Evolutionary conservation across 37 sponge, comb jelly and placozoan species (phyloP).

Genomic region (Diacarnus erythraeanus): DNA sequence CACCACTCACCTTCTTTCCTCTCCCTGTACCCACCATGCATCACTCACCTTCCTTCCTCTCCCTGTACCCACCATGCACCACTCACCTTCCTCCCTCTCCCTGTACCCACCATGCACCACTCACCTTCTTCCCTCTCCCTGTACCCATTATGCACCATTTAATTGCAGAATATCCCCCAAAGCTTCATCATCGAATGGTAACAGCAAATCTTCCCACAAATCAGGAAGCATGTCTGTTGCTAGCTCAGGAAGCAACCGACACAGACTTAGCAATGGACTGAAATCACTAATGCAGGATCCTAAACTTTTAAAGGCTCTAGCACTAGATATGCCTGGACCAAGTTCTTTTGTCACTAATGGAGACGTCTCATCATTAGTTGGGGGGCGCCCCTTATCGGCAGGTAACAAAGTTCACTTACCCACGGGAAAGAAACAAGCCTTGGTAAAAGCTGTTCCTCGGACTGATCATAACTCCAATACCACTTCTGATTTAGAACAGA

Average conservation of each 20-base stretch:
- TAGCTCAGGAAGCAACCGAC: not conserved
- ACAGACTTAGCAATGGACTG: not conserved
- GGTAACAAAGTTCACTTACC: constrained; percentile 26
- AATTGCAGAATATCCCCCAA: not conserved
- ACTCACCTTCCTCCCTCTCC: not conserved
- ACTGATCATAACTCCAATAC: constrained; percentile 18
- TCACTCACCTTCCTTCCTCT: not conserved
- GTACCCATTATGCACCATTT: not conserved
- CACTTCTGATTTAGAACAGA: constrained; percentile 18
- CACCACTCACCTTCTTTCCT: not conserved
- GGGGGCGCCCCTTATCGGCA: not conserved
- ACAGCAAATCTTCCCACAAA: not conserved
- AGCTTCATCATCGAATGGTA: constrained; percentile 5
- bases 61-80: not conserved
- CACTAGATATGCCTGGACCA: not conserved
- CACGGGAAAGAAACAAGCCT: constrained; percentile 42
- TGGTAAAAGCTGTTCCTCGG: constrained; percentile 48
- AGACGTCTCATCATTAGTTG: constrained; percentile 18
- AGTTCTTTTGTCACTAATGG: constrained; percentile 15
- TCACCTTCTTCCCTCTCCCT: not conserved
- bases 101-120: not conserved
- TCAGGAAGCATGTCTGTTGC: not conserved
- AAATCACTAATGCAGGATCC: constrained; percentile 1
- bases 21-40: not conserved
- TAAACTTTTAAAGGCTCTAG: not conserved